Evolutionary conservation across 1,140 invertebrate species (phyloP).

Genomic region (Adoxophyes honmai): DNA sequence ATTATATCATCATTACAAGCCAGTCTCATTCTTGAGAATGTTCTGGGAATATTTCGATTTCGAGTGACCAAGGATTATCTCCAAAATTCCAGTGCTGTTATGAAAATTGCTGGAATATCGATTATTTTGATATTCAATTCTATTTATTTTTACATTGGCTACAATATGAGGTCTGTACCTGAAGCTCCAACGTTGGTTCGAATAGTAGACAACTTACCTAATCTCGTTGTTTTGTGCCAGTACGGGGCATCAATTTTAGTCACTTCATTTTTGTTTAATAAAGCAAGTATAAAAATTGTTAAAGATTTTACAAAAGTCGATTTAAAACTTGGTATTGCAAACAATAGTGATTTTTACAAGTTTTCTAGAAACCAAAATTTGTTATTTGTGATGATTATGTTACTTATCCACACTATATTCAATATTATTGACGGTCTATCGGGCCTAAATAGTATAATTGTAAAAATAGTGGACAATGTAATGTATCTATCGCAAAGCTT

Average conservation of each 20-base stretch:
- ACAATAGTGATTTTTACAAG: not conserved
- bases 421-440: not conserved
- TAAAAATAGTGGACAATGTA: not conserved
- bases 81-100: slow-evolving; percentile 22
- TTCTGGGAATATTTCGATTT: slow-evolving; percentile 44
- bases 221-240: slow-evolving; percentile 30
- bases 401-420: not conserved
- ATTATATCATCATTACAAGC: slow-evolving; percentile 27
- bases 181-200: slow-evolving; percentile 17
- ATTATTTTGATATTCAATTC: slow-evolving; percentile 17
- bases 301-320: not conserved
- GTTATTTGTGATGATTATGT: not conserved
- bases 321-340: not conserved
- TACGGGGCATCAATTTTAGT: slow-evolving; percentile 30
- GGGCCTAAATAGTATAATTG: not conserved
- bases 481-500: not conserved
- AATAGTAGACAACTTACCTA: slow-evolving; percentile 31
- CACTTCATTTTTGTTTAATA: slow-evolving; percentile 20
- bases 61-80: slow-evolving; percentile 19
- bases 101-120: slow-evolving; percentile 26
- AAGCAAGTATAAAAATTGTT: not conserved
- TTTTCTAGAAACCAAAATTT: not conserved
- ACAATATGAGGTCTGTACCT: slow-evolving; percentile 6
- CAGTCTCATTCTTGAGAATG: slow-evolving; percentile 31
- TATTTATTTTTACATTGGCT: slow-evolving; percentile 13